Percentiles rank a stretch among this genome's conserved stretches.
Conservation (phyloP, 2,888 invertebrate species). For the Branchipolynoe longqiensis region DNA sequence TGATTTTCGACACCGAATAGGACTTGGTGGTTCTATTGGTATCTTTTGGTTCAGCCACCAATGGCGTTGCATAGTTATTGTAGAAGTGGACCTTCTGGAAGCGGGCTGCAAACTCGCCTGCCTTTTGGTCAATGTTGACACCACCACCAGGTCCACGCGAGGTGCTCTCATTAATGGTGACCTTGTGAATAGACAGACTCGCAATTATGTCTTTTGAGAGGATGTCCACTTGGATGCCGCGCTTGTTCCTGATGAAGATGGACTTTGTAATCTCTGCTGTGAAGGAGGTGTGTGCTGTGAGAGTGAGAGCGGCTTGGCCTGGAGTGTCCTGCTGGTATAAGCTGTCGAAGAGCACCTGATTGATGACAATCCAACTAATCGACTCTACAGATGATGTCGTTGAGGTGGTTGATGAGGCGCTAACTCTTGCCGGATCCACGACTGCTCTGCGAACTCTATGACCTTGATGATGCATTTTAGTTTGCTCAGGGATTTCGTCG, state of each 20-base stretch:
- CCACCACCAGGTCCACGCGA: constrained; percentile 49
- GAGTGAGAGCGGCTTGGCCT: background rate
- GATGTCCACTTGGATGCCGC: background rate
- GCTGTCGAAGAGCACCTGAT: background rate
- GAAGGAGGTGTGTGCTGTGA: background rate
- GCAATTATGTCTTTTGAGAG: background rate
- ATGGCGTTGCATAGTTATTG: constrained; percentile 27
- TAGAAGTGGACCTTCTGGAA: background rate
- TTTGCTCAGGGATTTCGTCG: no score
- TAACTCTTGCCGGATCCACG: background rate
- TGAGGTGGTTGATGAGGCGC: background rate
- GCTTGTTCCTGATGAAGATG: background rate
- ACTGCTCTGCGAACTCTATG: constrained; percentile 20
- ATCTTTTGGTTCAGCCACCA: background rate
- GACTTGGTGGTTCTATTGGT: background rate
- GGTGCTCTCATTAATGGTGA: background rate
- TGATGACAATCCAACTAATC: background rate
- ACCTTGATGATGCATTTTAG: no score
- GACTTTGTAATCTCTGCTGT: background rate
- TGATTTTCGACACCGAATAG: constrained; percentile 33
- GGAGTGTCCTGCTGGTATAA: background rate
- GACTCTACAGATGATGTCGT: background rate
- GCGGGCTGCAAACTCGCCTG: background rate
- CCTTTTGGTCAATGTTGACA: constrained; percentile 16
- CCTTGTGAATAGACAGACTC: background rate